These are phyloP conservation scores for Metopia argyrocephala DNA, from an alignment of 2,888 invertebrate genomes.

Conservation along the genomic window DNA sequence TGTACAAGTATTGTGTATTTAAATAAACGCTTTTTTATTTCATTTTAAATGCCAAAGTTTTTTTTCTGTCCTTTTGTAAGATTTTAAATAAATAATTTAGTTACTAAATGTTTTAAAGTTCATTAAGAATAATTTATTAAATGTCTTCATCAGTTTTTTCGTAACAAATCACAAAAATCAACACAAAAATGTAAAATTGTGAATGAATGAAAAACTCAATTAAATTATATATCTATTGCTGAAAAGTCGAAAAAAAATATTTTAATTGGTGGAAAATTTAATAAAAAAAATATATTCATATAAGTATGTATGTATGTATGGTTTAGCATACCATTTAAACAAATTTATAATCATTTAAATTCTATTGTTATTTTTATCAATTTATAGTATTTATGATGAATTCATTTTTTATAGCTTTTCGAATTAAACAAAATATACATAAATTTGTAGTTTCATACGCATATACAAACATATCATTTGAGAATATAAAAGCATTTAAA, in stretches of 20 bases:
- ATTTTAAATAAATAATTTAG: too few relatives aligned
- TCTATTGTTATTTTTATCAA: not conserved
- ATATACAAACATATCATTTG: not conserved
- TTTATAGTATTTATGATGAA: slow-evolving; percentile 13
- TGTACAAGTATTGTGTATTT: too few relatives aligned
- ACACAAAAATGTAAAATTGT: too few relatives aligned
- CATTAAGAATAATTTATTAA: not conserved
- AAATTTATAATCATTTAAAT: slow-evolving; percentile 19
- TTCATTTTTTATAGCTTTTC: slow-evolving; percentile 11
- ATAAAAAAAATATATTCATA: too few relatives aligned
- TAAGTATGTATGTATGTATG: not conserved
- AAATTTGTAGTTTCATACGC: not conserved
- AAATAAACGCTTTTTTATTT: too few relatives aligned
- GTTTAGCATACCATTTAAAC: not conserved
- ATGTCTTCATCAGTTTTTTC: not conserved
- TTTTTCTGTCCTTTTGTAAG: too few relatives aligned
- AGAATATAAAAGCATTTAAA: not conserved
- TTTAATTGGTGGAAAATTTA: too few relatives aligned
- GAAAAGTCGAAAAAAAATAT: too few relatives aligned
- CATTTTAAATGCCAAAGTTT: too few relatives aligned
- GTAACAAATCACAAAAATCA: not conserved
- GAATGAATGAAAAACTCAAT: slow-evolving; percentile 10
- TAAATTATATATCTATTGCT: too few relatives aligned
- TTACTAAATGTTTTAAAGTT: too few relatives aligned
- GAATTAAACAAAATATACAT: not conserved